A percentile compares a stretch with the other conserved stretches of the same genome.
Conservation (phyloP, 2,797 vertebrate species). For the Chromobotia macracanthus region DNA sequence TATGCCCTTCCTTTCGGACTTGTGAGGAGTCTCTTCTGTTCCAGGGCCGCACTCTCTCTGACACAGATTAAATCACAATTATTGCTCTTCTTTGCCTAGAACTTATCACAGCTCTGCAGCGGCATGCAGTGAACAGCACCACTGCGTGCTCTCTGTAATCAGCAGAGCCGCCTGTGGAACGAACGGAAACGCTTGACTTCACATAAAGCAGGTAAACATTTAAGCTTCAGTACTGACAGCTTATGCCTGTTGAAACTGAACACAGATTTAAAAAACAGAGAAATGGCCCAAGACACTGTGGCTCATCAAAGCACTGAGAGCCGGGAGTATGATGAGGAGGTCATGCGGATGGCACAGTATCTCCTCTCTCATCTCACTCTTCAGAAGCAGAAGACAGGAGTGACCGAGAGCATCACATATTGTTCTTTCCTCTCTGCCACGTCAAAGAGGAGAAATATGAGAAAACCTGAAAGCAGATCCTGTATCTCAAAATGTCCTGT, state of each 20-base stretch:
- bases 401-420: slow-evolving; percentile 12
- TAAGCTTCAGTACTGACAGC: not conserved
- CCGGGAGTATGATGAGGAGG: slow-evolving; percentile 15
- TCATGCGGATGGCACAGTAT: not conserved
- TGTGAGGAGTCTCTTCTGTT: not conserved
- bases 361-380: slow-evolving; percentile 19
- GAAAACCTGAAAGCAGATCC: not conserved
- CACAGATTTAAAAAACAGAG: slow-evolving; percentile 12
- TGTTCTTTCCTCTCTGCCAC: slow-evolving; percentile 18
- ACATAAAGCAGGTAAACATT: slow-evolving; percentile 42
- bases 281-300: slow-evolving; percentile 8
- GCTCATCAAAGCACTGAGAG: slow-evolving; percentile 20
- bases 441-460: not conserved
- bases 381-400: not conserved
- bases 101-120: slow-evolving; percentile 49
- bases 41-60: not conserved
- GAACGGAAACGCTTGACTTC: slow-evolving; percentile 25
- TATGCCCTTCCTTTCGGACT: not conserved
- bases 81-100: slow-evolving; percentile 33
- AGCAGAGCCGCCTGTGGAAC: slow-evolving; percentile 15
- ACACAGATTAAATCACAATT: slow-evolving; percentile 52
- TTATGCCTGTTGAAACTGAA: slow-evolving; percentile 11
- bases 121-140: slow-evolving; percentile 27
- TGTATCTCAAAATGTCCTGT: not conserved
- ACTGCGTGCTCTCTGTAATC: slow-evolving; percentile 13